Percentiles rank a stretch among this genome's conserved stretches.
Conservation (phyloP, 1,140 invertebrate genomes). For the Tribolium castaneum region DNA sequence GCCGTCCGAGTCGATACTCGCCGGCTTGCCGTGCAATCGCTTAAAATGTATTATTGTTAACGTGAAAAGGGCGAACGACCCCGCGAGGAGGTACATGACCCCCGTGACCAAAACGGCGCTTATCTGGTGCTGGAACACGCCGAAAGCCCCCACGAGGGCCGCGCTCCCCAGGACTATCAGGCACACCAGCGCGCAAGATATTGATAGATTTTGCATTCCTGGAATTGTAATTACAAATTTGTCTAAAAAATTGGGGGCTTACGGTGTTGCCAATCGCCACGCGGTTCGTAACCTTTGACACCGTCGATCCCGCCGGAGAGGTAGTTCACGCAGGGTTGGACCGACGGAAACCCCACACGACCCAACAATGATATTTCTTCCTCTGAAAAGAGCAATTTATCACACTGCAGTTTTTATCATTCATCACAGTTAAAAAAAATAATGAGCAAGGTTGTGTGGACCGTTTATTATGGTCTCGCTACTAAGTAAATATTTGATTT, state of each 20-base stretch:
- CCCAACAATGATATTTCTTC: constrained; percentile 76
- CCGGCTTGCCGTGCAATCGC: constrained; percentile 75
- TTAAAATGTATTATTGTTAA: constrained; percentile 92
- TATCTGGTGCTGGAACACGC: constrained; percentile 87
- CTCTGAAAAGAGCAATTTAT: constrained; percentile 66
- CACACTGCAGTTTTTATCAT: background rate
- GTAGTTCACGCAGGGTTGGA: constrained; percentile 81
- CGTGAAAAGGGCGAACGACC: constrained; percentile 88
- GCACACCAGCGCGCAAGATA: constrained; percentile 90
- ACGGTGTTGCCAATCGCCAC: constrained; percentile 86
- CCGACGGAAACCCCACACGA: constrained; percentile 75
- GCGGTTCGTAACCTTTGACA: constrained; percentile 73
- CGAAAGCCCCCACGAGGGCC: constrained; percentile 85
- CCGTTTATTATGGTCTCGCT: background rate
- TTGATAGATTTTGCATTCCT: constrained; percentile 95
- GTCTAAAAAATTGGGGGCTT: constrained; percentile 62
- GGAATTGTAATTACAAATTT: constrained; percentile 52
- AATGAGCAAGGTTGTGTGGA: too few relatives aligned
- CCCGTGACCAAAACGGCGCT: constrained; percentile 90
- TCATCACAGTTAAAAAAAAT: too few relatives aligned
- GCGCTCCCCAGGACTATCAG: constrained; percentile 86
- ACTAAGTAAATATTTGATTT: background rate
- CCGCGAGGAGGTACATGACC: constrained; percentile 91
- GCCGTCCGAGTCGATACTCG: constrained; percentile 68
- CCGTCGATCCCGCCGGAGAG: constrained; percentile 74